Evolutionary conservation across 2,113 vertebrate genomes (phyloP).

Genomic region (Gymnorhina tibicen): DNA sequence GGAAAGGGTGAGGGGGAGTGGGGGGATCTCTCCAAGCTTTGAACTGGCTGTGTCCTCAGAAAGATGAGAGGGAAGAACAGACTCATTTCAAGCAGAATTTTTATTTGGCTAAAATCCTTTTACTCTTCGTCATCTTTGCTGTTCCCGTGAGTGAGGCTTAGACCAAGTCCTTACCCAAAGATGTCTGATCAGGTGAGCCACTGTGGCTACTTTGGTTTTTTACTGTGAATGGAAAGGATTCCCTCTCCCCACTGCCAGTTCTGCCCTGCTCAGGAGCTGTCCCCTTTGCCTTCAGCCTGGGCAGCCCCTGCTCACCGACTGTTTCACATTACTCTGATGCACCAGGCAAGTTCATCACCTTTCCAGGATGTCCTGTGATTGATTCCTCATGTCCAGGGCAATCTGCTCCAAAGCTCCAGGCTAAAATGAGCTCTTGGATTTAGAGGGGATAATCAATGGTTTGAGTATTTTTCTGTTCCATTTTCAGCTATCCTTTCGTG

Average conservation of each 20-base stretch:
- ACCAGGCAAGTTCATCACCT: constrained; percentile 71
- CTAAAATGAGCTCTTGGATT: neutral
- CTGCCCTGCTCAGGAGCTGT: constrained; percentile 58
- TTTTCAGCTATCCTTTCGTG: neutral
- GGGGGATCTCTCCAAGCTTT: constrained; percentile 59
- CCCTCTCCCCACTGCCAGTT: constrained; percentile 4
- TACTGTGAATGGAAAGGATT: neutral
- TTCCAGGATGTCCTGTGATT: constrained; percentile 66
- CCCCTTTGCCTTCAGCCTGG: constrained; percentile 60
- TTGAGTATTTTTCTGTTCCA: neutral
- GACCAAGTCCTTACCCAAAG: neutral
- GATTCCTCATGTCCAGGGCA: constrained; percentile 71
- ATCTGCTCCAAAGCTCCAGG: constrained; percentile 45
- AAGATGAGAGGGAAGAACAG: constrained; percentile 21
- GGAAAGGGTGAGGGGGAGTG: neutral
- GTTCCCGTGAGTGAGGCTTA: neutral
- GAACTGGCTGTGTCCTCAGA: constrained; percentile 30
- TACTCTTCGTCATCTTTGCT: constrained; percentile 30
- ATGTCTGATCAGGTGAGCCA: constrained; percentile 5
- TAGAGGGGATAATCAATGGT: neutral
- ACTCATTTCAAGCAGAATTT: constrained; percentile 34
- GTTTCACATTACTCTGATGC: constrained; percentile 63
- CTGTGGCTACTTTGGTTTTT: neutral
- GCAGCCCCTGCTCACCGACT: neutral
- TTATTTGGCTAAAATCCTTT: constrained; percentile 14